Evolutionary conservation across 2,797 vertebrate genomes (phyloP).

Genomic region (Notolabrus celidotus): DNA sequence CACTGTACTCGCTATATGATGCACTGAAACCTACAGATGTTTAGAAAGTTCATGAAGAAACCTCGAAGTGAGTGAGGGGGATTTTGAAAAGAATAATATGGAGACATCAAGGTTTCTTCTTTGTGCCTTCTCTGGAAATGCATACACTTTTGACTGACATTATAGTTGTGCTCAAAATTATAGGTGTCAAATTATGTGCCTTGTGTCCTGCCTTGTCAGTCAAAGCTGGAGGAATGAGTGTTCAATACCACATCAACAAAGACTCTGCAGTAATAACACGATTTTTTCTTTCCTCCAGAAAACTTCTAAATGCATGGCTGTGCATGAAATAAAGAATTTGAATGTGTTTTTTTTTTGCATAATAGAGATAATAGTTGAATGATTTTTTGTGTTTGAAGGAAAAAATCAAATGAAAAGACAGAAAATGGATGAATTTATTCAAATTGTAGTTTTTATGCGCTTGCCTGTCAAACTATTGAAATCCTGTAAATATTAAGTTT

Average conservation of each 20-base stretch:
- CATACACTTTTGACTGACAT: neutral
- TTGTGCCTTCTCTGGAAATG: no score
- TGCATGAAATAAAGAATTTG: neutral
- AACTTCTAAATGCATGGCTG: no score
- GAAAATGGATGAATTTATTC: neutral
- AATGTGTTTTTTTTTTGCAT: neutral
- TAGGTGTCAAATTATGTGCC: neutral
- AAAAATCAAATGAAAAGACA: neutral
- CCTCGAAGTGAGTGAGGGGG: neutral
- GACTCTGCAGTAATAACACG: no score
- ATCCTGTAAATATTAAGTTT: conserved; percentile 27
- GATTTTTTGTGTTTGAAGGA: neutral
- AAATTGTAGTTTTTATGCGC: neutral
- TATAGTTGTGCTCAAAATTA: neutral
- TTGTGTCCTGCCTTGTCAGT: neutral
- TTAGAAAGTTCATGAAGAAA: neutral
- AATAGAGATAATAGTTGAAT: neutral
- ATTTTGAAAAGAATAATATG: no score
- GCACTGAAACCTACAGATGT: neutral
- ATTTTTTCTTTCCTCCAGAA: no score
- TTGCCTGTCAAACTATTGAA: conserved; percentile 8
- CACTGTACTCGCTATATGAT: neutral
- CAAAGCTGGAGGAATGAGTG: no score
- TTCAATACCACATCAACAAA: no score
- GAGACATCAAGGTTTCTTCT: no score